phyloP scores from a whole-genome alignment of 2,113 vertebrate species.

The Neodon shergylaensis region DNA sequence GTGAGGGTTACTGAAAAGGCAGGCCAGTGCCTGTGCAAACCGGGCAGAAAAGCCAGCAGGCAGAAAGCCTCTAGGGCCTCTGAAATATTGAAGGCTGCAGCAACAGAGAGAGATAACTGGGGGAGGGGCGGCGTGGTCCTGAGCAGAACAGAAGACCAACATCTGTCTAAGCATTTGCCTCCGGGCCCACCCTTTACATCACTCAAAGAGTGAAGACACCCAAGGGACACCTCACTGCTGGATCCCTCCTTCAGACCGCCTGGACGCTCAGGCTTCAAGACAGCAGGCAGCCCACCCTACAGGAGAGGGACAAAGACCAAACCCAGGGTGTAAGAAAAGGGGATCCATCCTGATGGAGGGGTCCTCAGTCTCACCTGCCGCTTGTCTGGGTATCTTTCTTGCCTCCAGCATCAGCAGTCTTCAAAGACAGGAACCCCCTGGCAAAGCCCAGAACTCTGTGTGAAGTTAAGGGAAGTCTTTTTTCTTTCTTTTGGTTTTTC shows the following conservation, averaged over 20 bases:
- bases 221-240: too few species aligned
- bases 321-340: too few species aligned
- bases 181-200: background rate
- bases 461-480: background rate
- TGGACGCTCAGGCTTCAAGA: background rate
- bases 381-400: background rate
- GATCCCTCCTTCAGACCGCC: background rate
- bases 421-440: rapidly evolving
- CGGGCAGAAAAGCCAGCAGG: background rate
- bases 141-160: rapidly evolving
- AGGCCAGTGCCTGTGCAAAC: background rate
- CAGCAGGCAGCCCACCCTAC: background rate
- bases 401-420: rapidly evolving
- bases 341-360: rapidly evolving
- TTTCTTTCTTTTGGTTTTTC: background rate
- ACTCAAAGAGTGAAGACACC: background rate
- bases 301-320: background rate
- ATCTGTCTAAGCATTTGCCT: background rate
- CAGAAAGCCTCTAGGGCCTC: background rate
- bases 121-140: background rate
- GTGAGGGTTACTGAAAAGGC: background rate
- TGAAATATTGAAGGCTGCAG: background rate
- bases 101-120: background rate
- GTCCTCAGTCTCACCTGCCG: too few species aligned
- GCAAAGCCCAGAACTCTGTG: background rate